Evolutionary conservation across 2,113 vertebrate genomes (phyloP).

Genomic region (Pseudorectes ferrugineus): DNA sequence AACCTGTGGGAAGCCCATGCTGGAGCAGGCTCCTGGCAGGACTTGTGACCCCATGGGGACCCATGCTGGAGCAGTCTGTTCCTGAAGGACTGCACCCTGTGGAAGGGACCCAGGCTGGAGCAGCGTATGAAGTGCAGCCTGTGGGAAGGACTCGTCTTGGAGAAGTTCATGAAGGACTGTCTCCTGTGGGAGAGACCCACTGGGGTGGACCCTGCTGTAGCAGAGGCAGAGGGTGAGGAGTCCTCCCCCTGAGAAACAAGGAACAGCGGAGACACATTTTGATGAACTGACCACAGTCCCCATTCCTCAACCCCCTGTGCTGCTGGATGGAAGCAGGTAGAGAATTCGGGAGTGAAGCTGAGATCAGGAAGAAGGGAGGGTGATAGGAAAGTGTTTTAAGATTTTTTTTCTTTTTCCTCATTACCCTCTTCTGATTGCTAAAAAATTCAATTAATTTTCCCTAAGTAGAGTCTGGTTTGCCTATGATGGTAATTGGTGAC

Average conservation of each 20-base stretch:
- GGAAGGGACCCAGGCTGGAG: neutral
- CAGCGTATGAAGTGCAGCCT: neutral
- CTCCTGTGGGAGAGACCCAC: neutral
- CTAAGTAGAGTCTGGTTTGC: neutral
- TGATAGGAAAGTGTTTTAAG: neutral
- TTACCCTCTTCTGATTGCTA: neutral
- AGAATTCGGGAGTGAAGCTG: neutral
- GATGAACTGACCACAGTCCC: neutral
- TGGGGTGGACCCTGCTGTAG: too few species aligned
- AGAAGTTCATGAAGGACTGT: neutral
- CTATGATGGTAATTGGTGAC: neutral
- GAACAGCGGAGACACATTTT: neutral
- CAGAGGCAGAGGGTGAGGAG: neutral
- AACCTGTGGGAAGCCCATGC: neutral
- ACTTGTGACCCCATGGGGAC: neutral
- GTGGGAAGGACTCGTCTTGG: neutral
- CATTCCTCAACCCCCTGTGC: rapidly evolving
- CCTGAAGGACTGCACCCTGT: neutral
- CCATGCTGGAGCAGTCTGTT: neutral
- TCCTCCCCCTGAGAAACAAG: neutral
- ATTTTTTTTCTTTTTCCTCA: neutral
- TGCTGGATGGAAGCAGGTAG: neutral
- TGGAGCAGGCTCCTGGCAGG: neutral
- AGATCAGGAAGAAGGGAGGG: neutral
- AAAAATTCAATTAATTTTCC: neutral